Percentiles rank a stretch among this genome's conserved stretches.
phyloP scores from a whole-genome alignment of 2,113 vertebrate genomes.

The Pan troglodytes region DNA sequence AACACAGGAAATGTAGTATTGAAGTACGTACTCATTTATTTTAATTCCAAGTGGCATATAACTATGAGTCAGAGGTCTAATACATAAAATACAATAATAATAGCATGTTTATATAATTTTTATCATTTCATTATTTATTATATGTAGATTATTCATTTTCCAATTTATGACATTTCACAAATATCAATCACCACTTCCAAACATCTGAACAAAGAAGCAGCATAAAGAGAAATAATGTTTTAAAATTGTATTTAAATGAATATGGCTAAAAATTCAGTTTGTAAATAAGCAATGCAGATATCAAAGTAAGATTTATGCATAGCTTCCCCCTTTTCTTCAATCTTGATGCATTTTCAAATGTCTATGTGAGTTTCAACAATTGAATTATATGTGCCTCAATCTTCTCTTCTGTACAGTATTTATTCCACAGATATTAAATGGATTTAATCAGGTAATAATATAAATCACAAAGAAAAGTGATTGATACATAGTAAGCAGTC shows the following conservation, averaged over 20 bases:
- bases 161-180: neutral
- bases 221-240: neutral
- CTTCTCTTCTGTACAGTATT: neutral
- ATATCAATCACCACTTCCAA: neutral
- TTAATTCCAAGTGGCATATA: neutral
- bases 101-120: neutral
- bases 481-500: neutral
- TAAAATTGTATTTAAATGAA: conserved; percentile 5
- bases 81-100: neutral
- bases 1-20: neutral
- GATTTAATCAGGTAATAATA: neutral
- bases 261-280: neutral
- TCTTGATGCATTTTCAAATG: neutral
- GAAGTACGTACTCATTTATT: neutral
- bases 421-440: neutral
- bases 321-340: neutral
- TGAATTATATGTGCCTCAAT: neutral
- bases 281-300: neutral
- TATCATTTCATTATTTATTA: neutral
- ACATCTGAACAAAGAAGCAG: neutral
- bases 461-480: neutral
- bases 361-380: neutral
- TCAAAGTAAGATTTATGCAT: neutral
- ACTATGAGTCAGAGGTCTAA: neutral
- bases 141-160: neutral